Percentiles rank a stretch among this genome's conserved stretches.
Conservation (phyloP, 2,113 vertebrate genomes). For the Tautogolabrus adspersus region DNA sequence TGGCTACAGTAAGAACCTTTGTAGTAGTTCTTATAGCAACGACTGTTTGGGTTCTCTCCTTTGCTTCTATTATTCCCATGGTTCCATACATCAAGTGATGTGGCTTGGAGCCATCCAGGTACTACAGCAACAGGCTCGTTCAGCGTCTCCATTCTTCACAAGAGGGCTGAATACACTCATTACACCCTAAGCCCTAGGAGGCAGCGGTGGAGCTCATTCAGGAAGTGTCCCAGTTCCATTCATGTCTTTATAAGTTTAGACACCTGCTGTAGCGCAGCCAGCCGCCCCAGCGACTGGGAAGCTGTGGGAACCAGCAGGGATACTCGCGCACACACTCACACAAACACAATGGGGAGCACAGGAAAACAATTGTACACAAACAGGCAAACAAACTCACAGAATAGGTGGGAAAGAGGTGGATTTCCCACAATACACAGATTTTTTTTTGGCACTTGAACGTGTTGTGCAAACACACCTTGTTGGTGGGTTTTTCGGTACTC, state of each 20-base stretch:
- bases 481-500: slow-evolving; percentile 89
- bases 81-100: slow-evolving; percentile 53
- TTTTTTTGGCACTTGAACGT: neutral
- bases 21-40: neutral
- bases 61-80: slow-evolving; percentile 7
- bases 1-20: neutral
- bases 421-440: slow-evolving; percentile 46
- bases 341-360: slow-evolving; percentile 55
- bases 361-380: slow-evolving; percentile 59
- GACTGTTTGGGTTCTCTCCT: neutral
- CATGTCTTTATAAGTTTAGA: slow-evolving; percentile 57
- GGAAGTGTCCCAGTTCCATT: slow-evolving; percentile 56
- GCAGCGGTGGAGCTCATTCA: slow-evolving; percentile 59
- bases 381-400: slow-evolving; percentile 46
- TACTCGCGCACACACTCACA: slow-evolving; percentile 38
- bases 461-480: slow-evolving; percentile 87
- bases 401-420: slow-evolving; percentile 47
- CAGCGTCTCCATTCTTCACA: slow-evolving; percentile 35
- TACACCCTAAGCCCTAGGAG: slow-evolving; percentile 55
- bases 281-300: slow-evolving; percentile 30
- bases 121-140: slow-evolving; percentile 35
- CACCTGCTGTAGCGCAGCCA: slow-evolving; percentile 65
- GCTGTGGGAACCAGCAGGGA: slow-evolving; percentile 69
- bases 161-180: slow-evolving; percentile 51
- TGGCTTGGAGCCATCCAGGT: slow-evolving; percentile 44